Percentiles rank a stretch among this genome's conserved stretches.
phyloP scores from a whole-genome alignment of 2,888 invertebrate genomes.

The Magallana nippona region DNA sequence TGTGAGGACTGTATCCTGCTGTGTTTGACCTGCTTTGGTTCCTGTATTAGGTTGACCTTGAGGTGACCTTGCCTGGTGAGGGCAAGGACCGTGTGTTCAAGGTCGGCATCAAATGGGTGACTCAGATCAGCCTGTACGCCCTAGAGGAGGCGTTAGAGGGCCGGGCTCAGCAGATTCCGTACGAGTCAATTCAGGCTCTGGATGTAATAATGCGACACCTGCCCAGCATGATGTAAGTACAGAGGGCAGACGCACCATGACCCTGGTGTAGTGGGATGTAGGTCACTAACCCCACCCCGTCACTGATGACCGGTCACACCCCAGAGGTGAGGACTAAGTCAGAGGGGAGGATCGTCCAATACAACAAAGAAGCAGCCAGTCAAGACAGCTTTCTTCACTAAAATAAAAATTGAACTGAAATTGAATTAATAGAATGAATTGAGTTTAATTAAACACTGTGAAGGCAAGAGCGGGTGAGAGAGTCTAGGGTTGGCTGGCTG shows the following conservation, averaged over 20 bases:
- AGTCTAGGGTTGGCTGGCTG: too few relatives aligned
- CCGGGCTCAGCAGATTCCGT: conserved; percentile 93
- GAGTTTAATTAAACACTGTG: too few relatives aligned
- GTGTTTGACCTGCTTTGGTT: neutral
- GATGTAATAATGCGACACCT: conserved; percentile 99
- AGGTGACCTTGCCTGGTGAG: conserved; percentile 96
- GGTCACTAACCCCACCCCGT: neutral
- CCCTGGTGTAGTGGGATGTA: conserved; percentile 35
- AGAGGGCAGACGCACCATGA: neutral
- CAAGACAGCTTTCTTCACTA: neutral
- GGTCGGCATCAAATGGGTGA: conserved; percentile 98
- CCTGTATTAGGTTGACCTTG: conserved; percentile 79
- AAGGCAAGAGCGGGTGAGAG: too few relatives aligned
- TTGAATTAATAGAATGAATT: too few relatives aligned
- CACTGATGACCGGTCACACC: neutral
- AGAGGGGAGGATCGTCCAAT: neutral
- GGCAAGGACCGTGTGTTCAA: conserved; percentile 98
- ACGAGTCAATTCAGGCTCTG: conserved; percentile 97
- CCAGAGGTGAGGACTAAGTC: neutral
- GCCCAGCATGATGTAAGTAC: conserved; percentile 93
- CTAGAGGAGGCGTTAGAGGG: conserved; percentile 99
- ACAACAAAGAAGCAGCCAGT: neutral
- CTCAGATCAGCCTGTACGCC: conserved; percentile 96
- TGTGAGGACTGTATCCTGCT: neutral
- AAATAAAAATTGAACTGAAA: neutral